Base-by-base conservation (phyloP, 2,888 invertebrate species). In the Harpalus rubripes region DNA sequence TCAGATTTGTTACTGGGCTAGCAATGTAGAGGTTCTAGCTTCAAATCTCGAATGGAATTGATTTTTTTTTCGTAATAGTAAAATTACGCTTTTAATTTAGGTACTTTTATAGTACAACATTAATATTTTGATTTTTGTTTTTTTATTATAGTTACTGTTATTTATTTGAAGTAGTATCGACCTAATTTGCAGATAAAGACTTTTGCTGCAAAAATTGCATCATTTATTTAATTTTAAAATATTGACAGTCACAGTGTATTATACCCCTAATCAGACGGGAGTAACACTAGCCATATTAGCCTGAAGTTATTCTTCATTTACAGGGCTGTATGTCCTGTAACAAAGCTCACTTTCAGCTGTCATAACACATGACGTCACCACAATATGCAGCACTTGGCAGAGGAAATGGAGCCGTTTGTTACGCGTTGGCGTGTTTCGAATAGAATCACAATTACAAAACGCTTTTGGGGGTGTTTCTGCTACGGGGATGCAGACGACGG, bases 361-460 rank as follows among this genome's bases (percentile, higher is more conserved):
- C 72, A 74, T 74, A 74, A 74, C 44, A 74, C 78, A 56, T 18
- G 80, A 59, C 80, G 80, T 61, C 80, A 41, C 61, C 59, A 41
- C 61, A 61, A 32, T 39, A 18, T 61, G 18, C 15, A 39, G 22
- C 59, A 12, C 59, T 59, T 32, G 41, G 72, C 32, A 41, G 22
- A 68, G 85, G 85, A 85, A 85, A 85, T 85, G 80, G 72, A 68
- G 65, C 68, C 80, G 79, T 85, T 80, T 85, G 84, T 84, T 84
- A 58, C 22, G 85, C 85, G 80, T 85, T 39, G 32, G 56, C 26
- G 79, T 80, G 85, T 68, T 80, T 80, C 80, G 85, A 85, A 85
- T 85, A 85, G 44, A 80, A 85, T 85, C 72, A 85, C 85, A 85
- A 85, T 85, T 80, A 80, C 85, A 85, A 85, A 84, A 85, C 85